Evolutionary conservation across 1,140 invertebrate genomes (phyloP).

Genomic region (Megathymus violae): DNA sequence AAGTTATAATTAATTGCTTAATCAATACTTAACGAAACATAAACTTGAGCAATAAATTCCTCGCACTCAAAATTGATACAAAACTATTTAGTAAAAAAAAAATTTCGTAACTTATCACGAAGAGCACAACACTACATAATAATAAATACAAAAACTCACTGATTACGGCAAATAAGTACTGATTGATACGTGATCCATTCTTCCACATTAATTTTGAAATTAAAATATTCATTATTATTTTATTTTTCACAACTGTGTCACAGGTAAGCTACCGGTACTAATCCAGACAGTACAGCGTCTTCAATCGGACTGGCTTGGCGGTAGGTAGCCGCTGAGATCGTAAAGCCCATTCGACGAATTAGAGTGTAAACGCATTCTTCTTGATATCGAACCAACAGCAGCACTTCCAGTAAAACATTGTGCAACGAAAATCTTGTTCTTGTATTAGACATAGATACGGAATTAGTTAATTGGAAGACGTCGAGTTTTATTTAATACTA

Average conservation of each 20-base stretch:
- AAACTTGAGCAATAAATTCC: background rate
- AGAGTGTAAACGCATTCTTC: slow-evolving; percentile 35
- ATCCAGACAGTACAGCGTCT: slow-evolving; percentile 53
- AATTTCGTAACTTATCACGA: slow-evolving; percentile 1
- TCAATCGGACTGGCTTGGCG: slow-evolving; percentile 45
- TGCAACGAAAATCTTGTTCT: slow-evolving; percentile 15
- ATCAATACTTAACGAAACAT: background rate
- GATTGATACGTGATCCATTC: slow-evolving; percentile 69
- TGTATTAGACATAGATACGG: background rate
- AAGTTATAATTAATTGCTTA: too few species aligned
- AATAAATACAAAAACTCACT: slow-evolving; percentile 57
- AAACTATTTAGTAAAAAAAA: background rate
- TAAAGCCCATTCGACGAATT: slow-evolving; percentile 43
- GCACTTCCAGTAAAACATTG: slow-evolving; percentile 17
- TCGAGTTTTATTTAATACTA: too few species aligned
- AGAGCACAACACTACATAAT: slow-evolving; percentile 14
- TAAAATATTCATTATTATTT: slow-evolving; percentile 76
- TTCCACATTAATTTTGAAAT: slow-evolving; percentile 66
- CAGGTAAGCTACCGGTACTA: slow-evolving; percentile 37
- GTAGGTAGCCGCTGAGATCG: slow-evolving; percentile 35
- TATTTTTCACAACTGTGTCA: slow-evolving; percentile 40
- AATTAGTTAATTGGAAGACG: too few species aligned
- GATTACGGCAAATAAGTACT: slow-evolving; percentile 69
- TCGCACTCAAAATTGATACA: background rate
- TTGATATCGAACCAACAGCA: slow-evolving; percentile 14